Conservation (phyloP, 1,140 invertebrate genomes). For the Drosophila burlai region DNA sequence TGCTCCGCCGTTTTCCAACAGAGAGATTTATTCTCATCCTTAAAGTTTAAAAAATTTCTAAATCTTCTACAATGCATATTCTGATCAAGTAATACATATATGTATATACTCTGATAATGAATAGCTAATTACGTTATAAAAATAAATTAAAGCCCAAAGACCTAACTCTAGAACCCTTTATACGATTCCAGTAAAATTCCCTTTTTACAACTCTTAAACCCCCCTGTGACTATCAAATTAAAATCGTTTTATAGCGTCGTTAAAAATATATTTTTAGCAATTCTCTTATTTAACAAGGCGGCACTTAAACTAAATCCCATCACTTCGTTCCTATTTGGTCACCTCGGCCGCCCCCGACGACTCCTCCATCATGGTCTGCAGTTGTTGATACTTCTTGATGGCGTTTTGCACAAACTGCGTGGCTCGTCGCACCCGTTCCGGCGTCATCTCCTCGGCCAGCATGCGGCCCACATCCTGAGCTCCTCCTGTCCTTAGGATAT, state of each 20-base stretch:
- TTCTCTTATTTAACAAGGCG: conserved; percentile 43
- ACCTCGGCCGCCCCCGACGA: conserved; percentile 5
- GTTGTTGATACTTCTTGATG: conserved; percentile 88
- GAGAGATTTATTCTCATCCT: too few relatives aligned
- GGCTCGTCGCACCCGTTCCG: conserved; percentile 87
- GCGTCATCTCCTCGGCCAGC: conserved; percentile 81
- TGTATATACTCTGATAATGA: too few relatives aligned
- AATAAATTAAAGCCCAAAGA: background rate
- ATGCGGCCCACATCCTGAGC: conserved; percentile 71
- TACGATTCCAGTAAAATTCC: too few relatives aligned
- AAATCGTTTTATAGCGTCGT: conserved; percentile 45
- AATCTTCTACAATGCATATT: too few relatives aligned
- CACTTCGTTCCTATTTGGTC: conserved; percentile 7
- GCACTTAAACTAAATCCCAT: conserved; percentile 40
- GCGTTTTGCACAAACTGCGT: conserved; percentile 88
- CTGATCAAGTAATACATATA: background rate
- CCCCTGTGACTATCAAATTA: background rate
- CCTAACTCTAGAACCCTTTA: background rate
- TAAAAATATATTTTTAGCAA: conserved; percentile 52
- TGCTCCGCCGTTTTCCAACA: too few relatives aligned
- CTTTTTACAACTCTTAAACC: conserved; percentile 2
- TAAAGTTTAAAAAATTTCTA: too few relatives aligned
- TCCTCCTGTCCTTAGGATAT: conserved; percentile 75
- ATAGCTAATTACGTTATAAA: background rate
- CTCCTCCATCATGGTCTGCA: conserved; percentile 58